phyloP scores from a whole-genome alignment of 2,888 invertebrate species.

The Elysia crispata region DNA sequence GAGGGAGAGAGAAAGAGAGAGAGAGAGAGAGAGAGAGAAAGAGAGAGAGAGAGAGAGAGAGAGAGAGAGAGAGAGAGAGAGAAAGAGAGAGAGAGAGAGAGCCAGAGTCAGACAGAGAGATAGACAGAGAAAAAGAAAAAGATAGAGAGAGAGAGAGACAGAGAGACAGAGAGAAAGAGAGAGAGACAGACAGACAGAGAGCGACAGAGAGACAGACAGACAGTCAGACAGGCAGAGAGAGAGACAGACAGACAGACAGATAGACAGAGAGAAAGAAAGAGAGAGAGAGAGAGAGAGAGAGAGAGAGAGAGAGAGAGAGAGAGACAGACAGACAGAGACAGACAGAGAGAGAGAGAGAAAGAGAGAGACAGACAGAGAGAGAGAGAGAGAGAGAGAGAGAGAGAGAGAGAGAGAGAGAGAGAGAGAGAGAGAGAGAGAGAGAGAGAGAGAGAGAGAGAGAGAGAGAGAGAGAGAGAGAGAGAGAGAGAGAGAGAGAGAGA shows the following conservation, averaged over 20 bases:
- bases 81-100: background rate
- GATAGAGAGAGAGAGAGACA: too few relatives aligned
- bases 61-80: conserved; percentile 25
- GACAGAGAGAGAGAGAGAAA: too few relatives aligned
- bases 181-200: too few relatives aligned
- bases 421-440: too few relatives aligned
- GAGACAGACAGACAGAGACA: background rate
- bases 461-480: too few relatives aligned
- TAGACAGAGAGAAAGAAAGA: conserved; percentile 47
- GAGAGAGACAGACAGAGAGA: background rate
- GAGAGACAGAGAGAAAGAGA: too few relatives aligned
- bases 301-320: background rate
- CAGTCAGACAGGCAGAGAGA: conserved; percentile 66
- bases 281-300: background rate
- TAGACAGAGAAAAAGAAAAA: too few relatives aligned
- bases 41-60: conserved; percentile 30
- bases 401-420: background rate
- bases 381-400: background rate
- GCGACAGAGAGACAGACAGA: too few relatives aligned
- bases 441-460: too few relatives aligned
- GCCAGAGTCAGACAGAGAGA: too few relatives aligned
- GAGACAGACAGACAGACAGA: conserved; percentile 74
- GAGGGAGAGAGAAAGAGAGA: background rate
- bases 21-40: background rate
- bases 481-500: too few relatives aligned